Evolutionary conservation across 2,888 invertebrate species (phyloP), one percentile per base, ranked within the genome.

Genomic region (Callinectes sapidus): DNA sequence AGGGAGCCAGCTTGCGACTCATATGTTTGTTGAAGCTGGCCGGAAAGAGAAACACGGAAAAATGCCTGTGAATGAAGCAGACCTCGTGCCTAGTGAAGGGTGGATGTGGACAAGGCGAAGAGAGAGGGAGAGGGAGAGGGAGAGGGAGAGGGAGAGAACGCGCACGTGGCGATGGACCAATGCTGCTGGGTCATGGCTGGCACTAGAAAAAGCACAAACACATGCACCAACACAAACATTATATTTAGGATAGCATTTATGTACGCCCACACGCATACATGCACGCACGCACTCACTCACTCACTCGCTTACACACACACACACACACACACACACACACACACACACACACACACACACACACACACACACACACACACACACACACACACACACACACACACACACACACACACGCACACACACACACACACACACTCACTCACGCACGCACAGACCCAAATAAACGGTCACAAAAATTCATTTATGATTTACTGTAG

Each of bases 281-380:
- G 48, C 42, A 89, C n/a, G 42, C 48, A 91, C 32, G 1, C 54
- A 77, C 32, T 32, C 23, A 77, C 14, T 0, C 55, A 81, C 35
- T 18, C n/a, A 88, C 35, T 48, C 55, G 66, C 35, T 48, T 10
- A 61, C n/a, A n/a, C 39, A 66, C 28, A n/a, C n/a, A 91, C 35
- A 55, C 55, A 55, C 55, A 55, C 55, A 55, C 55, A 55, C 55
- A 55, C 55, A 55, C 55, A 55, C 35, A 28, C 18, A 89, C 55
- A 81, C 55, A 55, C 55, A 55, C 55, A 55, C 55, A 55, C 35
- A 89, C 39, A 81, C 55, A 90, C 28, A 77, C 28, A 48, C 28
- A 90, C 81, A 90, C 48, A 90, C 81, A 90, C 39, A 90, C 39
- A 90, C 23, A 81, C 77, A 90, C 42, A 90, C n/a, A 90, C 35